These are phyloP conservation scores for Luidia sarsii DNA, from an alignment of 53 echinoderm and acorn worm genomes.

Conservation along the genomic window DNA sequence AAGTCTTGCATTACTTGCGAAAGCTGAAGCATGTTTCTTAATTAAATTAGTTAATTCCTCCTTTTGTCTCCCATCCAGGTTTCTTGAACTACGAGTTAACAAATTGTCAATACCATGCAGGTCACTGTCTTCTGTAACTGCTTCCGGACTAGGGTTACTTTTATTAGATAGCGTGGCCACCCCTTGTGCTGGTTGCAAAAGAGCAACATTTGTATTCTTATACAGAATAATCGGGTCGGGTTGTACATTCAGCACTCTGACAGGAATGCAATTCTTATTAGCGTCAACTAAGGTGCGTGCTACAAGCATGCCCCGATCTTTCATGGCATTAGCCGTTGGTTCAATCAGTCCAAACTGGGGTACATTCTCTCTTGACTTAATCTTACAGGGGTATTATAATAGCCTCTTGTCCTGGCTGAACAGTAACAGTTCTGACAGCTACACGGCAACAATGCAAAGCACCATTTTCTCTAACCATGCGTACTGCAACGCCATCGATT, in stretches of 20 bases:
- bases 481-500: too few relatives aligned
- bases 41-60: conserved; percentile 23
- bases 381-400: neutral
- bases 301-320: neutral
- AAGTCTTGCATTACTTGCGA: conserved; percentile 33
- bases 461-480: too few relatives aligned
- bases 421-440: neutral
- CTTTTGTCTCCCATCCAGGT: neutral
- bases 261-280: neutral
- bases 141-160: neutral
- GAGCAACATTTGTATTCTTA: too few relatives aligned
- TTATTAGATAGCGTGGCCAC: too few relatives aligned
- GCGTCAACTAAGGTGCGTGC: neutral
- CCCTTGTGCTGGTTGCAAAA: too few relatives aligned
- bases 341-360: neutral
- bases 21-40: conserved; percentile 28
- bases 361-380: neutral
- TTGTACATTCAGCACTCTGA: neutral
- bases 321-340: neutral
- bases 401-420: neutral
- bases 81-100: too few relatives aligned
- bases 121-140: too few relatives aligned
- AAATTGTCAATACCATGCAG: too few relatives aligned
- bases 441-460: too few relatives aligned
- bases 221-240: too few relatives aligned